phyloP scores from a whole-genome alignment of 2,888 invertebrate species.

The Pseudococcus jackbeardsleyi region DNA sequence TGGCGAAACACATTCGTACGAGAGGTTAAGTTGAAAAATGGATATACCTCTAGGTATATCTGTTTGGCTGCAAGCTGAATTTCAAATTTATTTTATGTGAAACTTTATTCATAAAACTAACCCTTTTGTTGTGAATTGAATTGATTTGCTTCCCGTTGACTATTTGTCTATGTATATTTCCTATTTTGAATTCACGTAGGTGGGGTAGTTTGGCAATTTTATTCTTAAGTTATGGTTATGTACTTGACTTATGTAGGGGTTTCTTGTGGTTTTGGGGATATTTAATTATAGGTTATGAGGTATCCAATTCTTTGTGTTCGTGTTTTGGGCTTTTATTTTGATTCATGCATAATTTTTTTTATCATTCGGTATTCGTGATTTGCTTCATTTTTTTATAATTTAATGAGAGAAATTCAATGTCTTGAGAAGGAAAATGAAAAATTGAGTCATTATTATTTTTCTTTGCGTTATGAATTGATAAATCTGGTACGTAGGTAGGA shows the following conservation, averaged over 20 bases:
- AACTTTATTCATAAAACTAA: constrained; percentile 24
- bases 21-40: constrained; percentile 20
- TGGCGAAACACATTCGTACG: not conserved
- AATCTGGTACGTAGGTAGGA: too few relatives aligned
- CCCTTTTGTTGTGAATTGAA: not conserved
- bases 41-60: not conserved
- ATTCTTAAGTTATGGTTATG: not conserved
- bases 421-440: too few relatives aligned
- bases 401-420: too few relatives aligned
- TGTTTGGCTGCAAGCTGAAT: not conserved
- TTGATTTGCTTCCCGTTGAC: constrained; percentile 4
- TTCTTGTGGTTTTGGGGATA: not conserved
- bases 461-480: too few relatives aligned
- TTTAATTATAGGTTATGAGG: not conserved
- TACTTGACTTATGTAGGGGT: not conserved
- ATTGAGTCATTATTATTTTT: too few relatives aligned
- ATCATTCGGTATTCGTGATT: too few relatives aligned
- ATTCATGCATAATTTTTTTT: too few relatives aligned
- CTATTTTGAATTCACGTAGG: not conserved
- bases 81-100: not conserved
- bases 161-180: not conserved
- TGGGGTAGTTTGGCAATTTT: not conserved
- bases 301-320: too few relatives aligned
- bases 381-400: too few relatives aligned
- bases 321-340: too few relatives aligned